These are phyloP conservation scores for Pediacus dermestoides DNA, from an alignment of 2,888 invertebrate species.

Conservation along the genomic window DNA sequence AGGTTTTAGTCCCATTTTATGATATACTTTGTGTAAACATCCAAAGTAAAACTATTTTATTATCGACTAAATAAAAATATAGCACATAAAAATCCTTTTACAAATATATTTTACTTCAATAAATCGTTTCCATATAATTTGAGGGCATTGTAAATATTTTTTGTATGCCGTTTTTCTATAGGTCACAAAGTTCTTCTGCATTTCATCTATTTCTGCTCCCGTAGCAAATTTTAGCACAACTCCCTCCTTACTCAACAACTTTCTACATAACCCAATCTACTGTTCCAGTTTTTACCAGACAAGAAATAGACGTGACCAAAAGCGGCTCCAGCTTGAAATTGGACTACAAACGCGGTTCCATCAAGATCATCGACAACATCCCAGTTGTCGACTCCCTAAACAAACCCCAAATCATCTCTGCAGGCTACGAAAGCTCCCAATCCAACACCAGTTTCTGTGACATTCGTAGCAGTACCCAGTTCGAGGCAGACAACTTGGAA, in stretches of 20 bases:
- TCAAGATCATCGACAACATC: conserved; percentile 9
- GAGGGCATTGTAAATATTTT: no score
- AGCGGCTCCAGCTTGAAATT: conserved; percentile 46
- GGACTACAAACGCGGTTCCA: conserved; percentile 28
- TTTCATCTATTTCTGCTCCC: no score
- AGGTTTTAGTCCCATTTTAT: no score
- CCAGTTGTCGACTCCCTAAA: conserved; percentile 15
- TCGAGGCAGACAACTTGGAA: conserved; percentile 38
- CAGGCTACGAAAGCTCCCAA: conserved; percentile 41
- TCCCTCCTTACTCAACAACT: background rate
- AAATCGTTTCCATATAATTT: no score
- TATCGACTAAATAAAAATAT: no score
- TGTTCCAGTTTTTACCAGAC: conserved; percentile 59
- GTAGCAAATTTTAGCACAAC: background rate
- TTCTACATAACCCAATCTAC: no score
- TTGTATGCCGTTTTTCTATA: no score
- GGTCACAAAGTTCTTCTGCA: no score
- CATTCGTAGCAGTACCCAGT: conserved; percentile 20
- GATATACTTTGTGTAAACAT: no score
- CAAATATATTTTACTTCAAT: no score
- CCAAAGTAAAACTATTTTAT: no score
- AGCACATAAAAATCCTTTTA: no score
- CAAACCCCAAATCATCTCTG: conserved; percentile 34
- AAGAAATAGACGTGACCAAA: conserved; percentile 63
- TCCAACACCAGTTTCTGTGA: conserved; percentile 36